Evolutionary conservation across 2,797 vertebrate genomes (phyloP).

Genomic region (Acomys russatus): DNA sequence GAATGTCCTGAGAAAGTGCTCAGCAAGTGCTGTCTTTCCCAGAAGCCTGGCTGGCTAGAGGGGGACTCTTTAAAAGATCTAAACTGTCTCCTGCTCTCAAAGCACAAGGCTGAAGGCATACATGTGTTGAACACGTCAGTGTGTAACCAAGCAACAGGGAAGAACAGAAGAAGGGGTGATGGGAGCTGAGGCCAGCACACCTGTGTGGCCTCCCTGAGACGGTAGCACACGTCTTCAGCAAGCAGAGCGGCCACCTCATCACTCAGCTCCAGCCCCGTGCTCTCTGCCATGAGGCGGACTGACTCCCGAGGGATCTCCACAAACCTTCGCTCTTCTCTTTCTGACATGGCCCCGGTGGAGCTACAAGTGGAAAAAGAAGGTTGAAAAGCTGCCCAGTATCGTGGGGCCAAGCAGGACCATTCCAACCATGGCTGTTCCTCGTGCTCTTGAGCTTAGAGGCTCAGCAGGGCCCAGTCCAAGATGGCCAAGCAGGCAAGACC

Average conservation of each 20-base stretch:
- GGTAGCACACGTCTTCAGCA: slow-evolving; percentile 96
- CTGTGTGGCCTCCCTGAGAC: slow-evolving; percentile 95
- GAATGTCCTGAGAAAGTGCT: background rate
- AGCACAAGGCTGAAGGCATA: background rate
- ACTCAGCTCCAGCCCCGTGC: slow-evolving; percentile 92
- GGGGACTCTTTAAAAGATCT: background rate
- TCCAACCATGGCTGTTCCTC: background rate
- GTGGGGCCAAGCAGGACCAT: background rate
- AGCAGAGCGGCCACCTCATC: slow-evolving; percentile 94
- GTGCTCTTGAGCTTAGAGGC: background rate
- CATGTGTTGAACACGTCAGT: background rate
- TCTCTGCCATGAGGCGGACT: slow-evolving; percentile 94
- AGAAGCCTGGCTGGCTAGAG: background rate
- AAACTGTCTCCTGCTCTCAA: background rate
- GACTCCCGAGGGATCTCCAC: slow-evolving; percentile 96
- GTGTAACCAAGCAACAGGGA: background rate
- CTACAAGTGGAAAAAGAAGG: background rate
- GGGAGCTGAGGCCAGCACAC: slow-evolving; percentile 76
- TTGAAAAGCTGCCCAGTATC: background rate
- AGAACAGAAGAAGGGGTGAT: background rate
- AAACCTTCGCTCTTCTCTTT: slow-evolving; percentile 95
- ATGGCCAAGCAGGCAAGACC: background rate
- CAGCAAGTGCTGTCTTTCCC: background rate
- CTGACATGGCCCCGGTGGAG: slow-evolving; percentile 89
- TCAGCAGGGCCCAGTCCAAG: background rate